Base-by-base conservation (phyloP, 2,888 invertebrate species). In the Chloroclystis v-ata region DNA sequence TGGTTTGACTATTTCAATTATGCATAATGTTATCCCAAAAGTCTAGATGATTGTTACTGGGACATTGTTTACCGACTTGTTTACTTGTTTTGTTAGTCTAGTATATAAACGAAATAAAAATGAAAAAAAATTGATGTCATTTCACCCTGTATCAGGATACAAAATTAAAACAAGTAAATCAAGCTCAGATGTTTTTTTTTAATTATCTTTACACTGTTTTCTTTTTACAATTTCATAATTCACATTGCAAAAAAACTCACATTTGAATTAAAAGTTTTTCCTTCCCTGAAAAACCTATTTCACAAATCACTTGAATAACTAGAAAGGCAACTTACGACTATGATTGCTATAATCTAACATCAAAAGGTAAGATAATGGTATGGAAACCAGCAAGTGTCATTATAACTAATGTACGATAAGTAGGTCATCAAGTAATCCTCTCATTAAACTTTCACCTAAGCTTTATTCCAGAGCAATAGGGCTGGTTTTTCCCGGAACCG, bases 361-460 rank as follows among this genome's bases (percentile, higher is more conserved):
- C 9, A 9, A 26, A 6, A n/a, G 10, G 8, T 4, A 16, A 33
- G 16, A 16, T 16, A 33, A 16, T n/a, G 32, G 7, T 9, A 10
- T 1, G 3, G 16, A 20, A 33, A 33, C 11, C 28, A 39, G 28
- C 39, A 29, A 29, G 9, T 20, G 28, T 28, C 20, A 10, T 39
- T 39, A 39, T 11, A n/a, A 13, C 30, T 41, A 41, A 13, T 41
- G 28, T 25, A 11, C 33, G 33, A 33, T 29, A 37, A 10, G 32
- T 20, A 28, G 28, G 10, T 37, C 2, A 29, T 38, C 25, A 28
- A 42, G 32, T 40, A 40, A 41, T 40, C 37, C 44, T 20, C n/a
- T 38, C 49, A 45, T 45, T 45, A 49, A 38, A 42, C 28, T 41
- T 49, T 45, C n/a, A 42, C 41, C 13, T 49, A 28, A 45, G 41